phyloP scores from a whole-genome alignment of 2,113 vertebrate species.

The Lethenteron reissneri region DNA sequence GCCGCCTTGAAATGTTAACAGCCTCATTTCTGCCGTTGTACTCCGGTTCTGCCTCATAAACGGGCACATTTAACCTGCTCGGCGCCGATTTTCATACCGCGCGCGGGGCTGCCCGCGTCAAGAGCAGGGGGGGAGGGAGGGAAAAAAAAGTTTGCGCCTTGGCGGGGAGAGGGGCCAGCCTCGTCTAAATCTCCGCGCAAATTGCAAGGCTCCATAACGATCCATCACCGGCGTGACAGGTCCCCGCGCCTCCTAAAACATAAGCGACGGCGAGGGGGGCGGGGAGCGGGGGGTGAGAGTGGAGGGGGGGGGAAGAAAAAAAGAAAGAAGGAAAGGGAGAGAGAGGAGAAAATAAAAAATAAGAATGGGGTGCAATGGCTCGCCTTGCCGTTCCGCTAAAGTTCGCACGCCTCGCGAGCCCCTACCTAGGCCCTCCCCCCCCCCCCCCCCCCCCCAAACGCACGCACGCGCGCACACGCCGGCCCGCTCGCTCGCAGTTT shows the following conservation, averaged over 20 bases:
- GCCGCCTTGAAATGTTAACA: slow-evolving; percentile 7
- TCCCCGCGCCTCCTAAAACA: not conserved
- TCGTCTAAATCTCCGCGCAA: slow-evolving; percentile 1
- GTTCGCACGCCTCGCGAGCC: too few species aligned
- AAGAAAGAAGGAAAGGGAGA: too few species aligned
- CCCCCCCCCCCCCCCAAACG: not conserved
- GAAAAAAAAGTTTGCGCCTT: not conserved
- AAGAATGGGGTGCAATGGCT: too few species aligned
- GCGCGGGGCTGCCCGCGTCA: not conserved
- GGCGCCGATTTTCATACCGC: slow-evolving; percentile 1
- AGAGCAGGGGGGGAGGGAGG: too few species aligned
- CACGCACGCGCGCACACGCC: not conserved
- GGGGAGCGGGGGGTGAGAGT: too few species aligned
- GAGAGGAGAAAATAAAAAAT: too few species aligned
- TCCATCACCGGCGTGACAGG: slow-evolving; percentile 4
- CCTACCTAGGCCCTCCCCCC: not conserved
- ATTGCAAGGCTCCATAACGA: slow-evolving; percentile 6
- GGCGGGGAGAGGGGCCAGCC: not conserved
- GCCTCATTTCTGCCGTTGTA: slow-evolving; percentile 4
- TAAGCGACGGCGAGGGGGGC: too few species aligned
- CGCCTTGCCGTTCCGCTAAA: too few species aligned
- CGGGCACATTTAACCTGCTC: slow-evolving; percentile 6
- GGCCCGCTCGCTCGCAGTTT: not conserved
- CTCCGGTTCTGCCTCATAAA: slow-evolving; percentile 6
- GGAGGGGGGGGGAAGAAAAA: too few species aligned